Evolutionary conservation across 1,140 invertebrate species (phyloP), one percentile per base, ranked within the genome.

Genomic region (Patella vulgata): DNA sequence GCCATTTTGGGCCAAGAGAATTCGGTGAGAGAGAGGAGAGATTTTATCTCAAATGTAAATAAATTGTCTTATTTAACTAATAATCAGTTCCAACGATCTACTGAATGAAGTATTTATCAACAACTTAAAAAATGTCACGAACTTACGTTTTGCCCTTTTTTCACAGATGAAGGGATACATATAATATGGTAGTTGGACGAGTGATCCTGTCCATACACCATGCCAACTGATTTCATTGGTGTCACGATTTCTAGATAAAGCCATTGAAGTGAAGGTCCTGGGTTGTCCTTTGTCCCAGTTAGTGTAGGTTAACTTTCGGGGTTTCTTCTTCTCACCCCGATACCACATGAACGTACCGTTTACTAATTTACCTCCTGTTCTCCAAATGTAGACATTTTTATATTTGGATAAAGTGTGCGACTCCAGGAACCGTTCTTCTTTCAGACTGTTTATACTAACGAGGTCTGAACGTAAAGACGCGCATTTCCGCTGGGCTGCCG

Each of bases 81-180:
- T n/a, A n/a, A n/a, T n/a, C n/a, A n/a, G n/a, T n/a, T n/a, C n/a
- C n/a, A n/a, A n/a, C n/a, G n/a, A n/a, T n/a, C n/a, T n/a, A n/a
- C n/a, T n/a, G n/a, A n/a, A n/a, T n/a, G n/a, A n/a, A n/a, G n/a
- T n/a, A n/a, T n/a, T n/a, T n/a, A n/a, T n/a, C n/a, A n/a, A n/a
- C n/a, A n/a, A n/a, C n/a, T n/a, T n/a, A n/a, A n/a, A n/a, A n/a
- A n/a, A n/a, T n/a, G n/a, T n/a, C n/a, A n/a, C n/a, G 0, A 19
- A 68, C 77, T 71, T 68, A 79, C 77, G 47, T 66, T 62, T 74
- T 23, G 77, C 74, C 36, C 68, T 53, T 46, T 73, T 61, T 59
- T 79, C 77, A 56, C 77, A 79, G 17, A 79, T 77, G 44, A 73
- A 75, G 0, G 77, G 40, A 56, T 72, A 77, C 2, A 67, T 44